A percentile compares a stretch with the other conserved stretches of the same genome.
phyloP scores from a whole-genome alignment of 2,113 vertebrate genomes.

The Myanophis thanlyinensis region DNA sequence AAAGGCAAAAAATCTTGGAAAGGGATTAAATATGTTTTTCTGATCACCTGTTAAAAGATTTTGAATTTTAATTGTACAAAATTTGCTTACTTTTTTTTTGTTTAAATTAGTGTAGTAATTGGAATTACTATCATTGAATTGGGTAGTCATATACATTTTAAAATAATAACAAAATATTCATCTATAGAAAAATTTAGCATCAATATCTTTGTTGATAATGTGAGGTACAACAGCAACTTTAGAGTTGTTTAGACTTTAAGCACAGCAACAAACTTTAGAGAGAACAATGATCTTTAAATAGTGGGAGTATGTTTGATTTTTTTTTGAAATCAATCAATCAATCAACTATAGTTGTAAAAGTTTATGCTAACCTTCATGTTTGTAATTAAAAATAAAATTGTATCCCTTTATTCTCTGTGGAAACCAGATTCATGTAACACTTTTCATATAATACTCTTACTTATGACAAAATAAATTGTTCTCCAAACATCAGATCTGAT shows the following conservation, averaged over 20 bases:
- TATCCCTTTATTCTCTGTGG: neutral
- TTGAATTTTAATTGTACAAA: neutral
- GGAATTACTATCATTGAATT: neutral
- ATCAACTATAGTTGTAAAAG: neutral
- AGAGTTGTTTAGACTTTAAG: too few species aligned
- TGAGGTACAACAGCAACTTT: neutral
- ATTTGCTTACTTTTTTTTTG: neutral
- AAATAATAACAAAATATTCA: neutral
- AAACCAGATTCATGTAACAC: neutral
- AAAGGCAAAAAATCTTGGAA: neutral
- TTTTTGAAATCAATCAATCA: neutral
- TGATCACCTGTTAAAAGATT: neutral
- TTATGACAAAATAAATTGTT: neutral
- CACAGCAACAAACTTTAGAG: neutral
- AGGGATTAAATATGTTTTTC: neutral
- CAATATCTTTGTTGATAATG: neutral
- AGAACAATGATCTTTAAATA: neutral
- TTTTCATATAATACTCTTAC: neutral
- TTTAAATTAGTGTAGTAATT: neutral
- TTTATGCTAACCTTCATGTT: neutral
- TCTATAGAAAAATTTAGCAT: neutral
- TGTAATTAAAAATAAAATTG: neutral
- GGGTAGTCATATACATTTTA: neutral
- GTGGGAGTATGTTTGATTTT: neutral
- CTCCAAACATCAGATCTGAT: neutral